Conservation (phyloP, 1,140 invertebrate genomes). For the Delia radicum region DNA sequence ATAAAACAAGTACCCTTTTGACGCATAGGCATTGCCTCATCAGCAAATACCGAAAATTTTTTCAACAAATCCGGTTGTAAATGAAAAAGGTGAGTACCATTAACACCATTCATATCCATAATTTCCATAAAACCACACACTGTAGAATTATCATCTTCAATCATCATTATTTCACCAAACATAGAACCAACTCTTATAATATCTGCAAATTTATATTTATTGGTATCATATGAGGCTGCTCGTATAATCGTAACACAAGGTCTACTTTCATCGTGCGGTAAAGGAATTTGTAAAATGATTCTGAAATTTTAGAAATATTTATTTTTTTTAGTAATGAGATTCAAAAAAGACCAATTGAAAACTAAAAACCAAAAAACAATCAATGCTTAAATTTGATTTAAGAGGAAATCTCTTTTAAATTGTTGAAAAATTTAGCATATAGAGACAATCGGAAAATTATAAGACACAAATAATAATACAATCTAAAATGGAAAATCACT, state of each 20-base stretch:
- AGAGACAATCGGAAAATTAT: no score
- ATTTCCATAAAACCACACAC: slow-evolving; percentile 52
- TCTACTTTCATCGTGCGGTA: slow-evolving; percentile 42
- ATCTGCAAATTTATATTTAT: slow-evolving; percentile 48
- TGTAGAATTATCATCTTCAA: slow-evolving; percentile 54
- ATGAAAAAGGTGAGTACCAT: slow-evolving; percentile 56
- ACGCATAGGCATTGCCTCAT: slow-evolving; percentile 61
- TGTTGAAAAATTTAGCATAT: no score
- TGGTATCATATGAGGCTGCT: slow-evolving; percentile 46
- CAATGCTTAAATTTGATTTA: no score
- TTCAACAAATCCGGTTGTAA: slow-evolving; percentile 58
- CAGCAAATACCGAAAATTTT: slow-evolving; percentile 58
- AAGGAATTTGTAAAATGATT: slow-evolving; percentile 41
- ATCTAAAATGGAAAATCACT: no score
- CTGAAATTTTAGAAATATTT: no score
- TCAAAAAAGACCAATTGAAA: background rate
- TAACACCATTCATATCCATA: slow-evolving; percentile 57
- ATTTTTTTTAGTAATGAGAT: no score
- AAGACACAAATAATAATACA: no score
- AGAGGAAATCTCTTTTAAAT: no score
- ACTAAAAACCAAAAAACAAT: background rate
- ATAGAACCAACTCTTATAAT: slow-evolving; percentile 50
- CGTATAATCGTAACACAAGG: slow-evolving; percentile 57
- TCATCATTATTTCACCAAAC: slow-evolving; percentile 54
- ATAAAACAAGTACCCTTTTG: slow-evolving; percentile 60